Evolutionary conservation across 2,888 invertebrate genomes (phyloP).

Genomic region (Eupithecia tripunctaria): DNA sequence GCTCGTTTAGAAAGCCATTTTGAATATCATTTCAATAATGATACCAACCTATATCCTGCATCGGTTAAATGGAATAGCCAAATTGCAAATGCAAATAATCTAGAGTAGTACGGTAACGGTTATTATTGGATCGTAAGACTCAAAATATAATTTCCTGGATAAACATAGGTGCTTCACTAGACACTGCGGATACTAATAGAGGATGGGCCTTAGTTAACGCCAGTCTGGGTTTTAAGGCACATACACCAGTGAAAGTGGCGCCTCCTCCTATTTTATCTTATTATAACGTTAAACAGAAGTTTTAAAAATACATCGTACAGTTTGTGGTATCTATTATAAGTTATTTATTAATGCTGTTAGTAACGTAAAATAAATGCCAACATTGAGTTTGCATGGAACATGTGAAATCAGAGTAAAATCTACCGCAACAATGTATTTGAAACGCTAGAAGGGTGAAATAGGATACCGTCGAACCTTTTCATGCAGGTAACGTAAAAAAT

Average conservation of each 20-base stretch:
- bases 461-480: background rate
- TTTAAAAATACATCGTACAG: too few species aligned
- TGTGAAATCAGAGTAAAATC: background rate
- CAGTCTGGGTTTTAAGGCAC: background rate
- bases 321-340: too few species aligned
- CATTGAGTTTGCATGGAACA: background rate
- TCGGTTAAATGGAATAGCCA: conserved; percentile 4
- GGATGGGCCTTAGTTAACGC: background rate
- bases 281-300: too few species aligned
- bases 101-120: background rate
- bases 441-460: background rate
- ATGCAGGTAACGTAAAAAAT: background rate
- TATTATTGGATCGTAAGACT: background rate
- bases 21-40: conserved; percentile 8
- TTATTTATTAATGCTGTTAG: too few species aligned
- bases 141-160: background rate
- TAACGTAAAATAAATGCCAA: background rate
- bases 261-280: too few species aligned
- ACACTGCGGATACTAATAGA: background rate
- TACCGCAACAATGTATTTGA: background rate
- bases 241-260: too few species aligned
- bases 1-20: conserved; percentile 8
- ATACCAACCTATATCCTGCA: conserved; percentile 1
- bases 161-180: background rate
- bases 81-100: conserved; percentile 7